A percentile compares a stretch with the other conserved stretches of the same genome.
Conservation (phyloP, 1,140 invertebrate species). For the Drosophila varians region DNA sequence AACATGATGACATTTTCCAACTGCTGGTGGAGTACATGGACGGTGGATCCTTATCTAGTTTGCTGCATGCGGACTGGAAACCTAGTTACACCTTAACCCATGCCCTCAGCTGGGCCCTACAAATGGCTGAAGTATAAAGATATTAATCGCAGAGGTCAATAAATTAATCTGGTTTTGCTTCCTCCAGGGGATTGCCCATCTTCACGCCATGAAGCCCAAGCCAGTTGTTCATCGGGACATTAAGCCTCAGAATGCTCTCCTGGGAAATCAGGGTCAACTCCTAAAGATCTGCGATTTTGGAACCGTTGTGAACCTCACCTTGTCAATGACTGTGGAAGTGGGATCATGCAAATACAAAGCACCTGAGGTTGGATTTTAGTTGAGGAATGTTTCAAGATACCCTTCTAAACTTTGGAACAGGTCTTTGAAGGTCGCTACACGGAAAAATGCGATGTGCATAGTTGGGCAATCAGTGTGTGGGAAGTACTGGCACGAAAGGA, state of each 20-base stretch:
- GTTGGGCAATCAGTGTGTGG: constrained; percentile 99
- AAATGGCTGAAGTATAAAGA: constrained; percentile 90
- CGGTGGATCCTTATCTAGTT: constrained; percentile 96
- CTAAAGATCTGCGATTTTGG: constrained; percentile 99
- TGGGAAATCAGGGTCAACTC: constrained; percentile 92
- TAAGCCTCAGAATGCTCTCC: constrained; percentile 95
- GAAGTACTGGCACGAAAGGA: constrained; percentile 94
- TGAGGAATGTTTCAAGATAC: neutral
- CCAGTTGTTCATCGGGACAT: constrained; percentile 97
- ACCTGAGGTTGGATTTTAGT: constrained; percentile 89
- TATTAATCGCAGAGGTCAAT: constrained; percentile 3
- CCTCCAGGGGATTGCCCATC: constrained; percentile 94
- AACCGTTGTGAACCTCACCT: constrained; percentile 94
- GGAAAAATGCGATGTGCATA: constrained; percentile 99
- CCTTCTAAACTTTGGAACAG: constrained; percentile 62
- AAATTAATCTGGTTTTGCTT: constrained; percentile 3
- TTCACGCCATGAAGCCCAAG: constrained; percentile 97
- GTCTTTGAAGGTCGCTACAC: constrained; percentile 92
- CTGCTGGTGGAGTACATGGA: constrained; percentile 99
- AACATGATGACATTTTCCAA: constrained; percentile 88
- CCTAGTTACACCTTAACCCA: constrained; percentile 93
- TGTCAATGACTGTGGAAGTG: constrained; percentile 97
- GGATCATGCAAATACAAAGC: constrained; percentile 99
- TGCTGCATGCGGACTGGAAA: constrained; percentile 91
- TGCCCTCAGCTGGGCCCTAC: constrained; percentile 96